Base-by-base conservation (phyloP, 2,113 vertebrate genomes). In the Otocyon megalotis region DNA sequence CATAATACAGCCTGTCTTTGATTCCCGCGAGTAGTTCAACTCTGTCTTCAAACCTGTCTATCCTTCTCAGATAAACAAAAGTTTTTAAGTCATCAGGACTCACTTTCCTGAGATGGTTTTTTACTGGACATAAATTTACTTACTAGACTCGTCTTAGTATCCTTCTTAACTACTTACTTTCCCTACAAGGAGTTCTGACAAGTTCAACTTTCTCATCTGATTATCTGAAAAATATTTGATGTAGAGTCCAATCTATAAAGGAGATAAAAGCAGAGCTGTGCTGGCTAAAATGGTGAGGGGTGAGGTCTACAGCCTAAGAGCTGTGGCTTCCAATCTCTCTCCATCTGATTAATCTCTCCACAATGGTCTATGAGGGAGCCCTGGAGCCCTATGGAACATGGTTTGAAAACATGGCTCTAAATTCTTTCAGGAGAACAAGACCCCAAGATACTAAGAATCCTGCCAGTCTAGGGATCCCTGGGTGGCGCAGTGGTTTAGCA, bases 131-230 rank as follows among this genome's bases (percentile, higher is more conserved):
- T 50, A 76, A 50, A 50, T 50, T 76, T 76, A 50, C 14, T 76
- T 76, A 50, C 14, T 50, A 43, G 74, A 50, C 26, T 90, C 72
- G 12, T 43, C 69, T 88, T 58, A 80, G 48, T 82, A 48, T 50
- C 80, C 76, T 76, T 91, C 63, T 67, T 76, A 77, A 77, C 9
- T n/a, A 82, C 35, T n/a, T 56, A 53, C 24, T 88, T 88, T 28
- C 48, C 54, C 65, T 56, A 48, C 94, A 88, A 86, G n/a, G 16
- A 81, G n/a, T 92, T 89, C 54, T 96, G n/a, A 3, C 63, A 72
- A 96, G 56, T 96, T 77, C 12, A 65, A 24, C 28, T 50, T 90
- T 91, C 63, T 72, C 6, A 86, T 71, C 19, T 22, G 54, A 86
- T 72, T 82, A 19, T 19, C 20, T 94, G 79, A 48, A 72, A 93